Conservation (phyloP, 2,888 invertebrate species). For the Thereva nobilitata region DNA sequence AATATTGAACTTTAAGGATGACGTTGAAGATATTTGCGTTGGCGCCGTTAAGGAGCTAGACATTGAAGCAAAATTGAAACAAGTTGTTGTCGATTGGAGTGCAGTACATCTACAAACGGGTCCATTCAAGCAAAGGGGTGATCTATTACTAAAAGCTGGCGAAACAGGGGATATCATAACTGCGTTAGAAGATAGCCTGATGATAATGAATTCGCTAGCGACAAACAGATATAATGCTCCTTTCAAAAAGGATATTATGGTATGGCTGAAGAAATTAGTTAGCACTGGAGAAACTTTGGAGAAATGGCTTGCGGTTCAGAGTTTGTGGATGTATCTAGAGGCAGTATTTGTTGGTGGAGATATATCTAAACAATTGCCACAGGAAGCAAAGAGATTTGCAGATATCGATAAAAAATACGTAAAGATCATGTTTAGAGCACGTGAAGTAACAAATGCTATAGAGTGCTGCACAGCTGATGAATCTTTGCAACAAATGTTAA, state of each 20-base stretch:
- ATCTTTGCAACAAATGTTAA: constrained; percentile 75
- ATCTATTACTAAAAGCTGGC: constrained; percentile 74
- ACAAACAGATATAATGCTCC: constrained; percentile 87
- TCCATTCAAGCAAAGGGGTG: constrained; percentile 79
- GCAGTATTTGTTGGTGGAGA: constrained; percentile 92
- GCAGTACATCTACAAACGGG: constrained; percentile 72
- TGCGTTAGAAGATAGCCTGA: constrained; percentile 80
- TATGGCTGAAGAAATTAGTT: constrained; percentile 80
- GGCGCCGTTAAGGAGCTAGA: constrained; percentile 89
- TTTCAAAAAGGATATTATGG: constrained; percentile 80
- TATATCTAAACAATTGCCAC: constrained; percentile 83
- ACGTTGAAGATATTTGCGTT: constrained; percentile 90
- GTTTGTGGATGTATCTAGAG: constrained; percentile 87
- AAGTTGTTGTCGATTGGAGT: constrained; percentile 81
- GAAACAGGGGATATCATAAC: constrained; percentile 79
- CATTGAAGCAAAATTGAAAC: constrained; percentile 85
- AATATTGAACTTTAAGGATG: constrained; percentile 78
- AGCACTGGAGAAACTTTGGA: constrained; percentile 82
- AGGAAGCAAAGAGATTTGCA: constrained; percentile 76
- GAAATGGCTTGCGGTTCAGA: constrained; percentile 84
- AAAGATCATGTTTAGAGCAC: constrained; percentile 83
- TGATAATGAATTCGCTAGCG: constrained; percentile 82
- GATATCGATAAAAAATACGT: constrained; percentile 85
- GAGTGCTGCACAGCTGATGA: constrained; percentile 85
- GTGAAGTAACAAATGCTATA: constrained; percentile 79